Conservation (phyloP, 2,113 vertebrate genomes). For the Platichthys flesus region DNA sequence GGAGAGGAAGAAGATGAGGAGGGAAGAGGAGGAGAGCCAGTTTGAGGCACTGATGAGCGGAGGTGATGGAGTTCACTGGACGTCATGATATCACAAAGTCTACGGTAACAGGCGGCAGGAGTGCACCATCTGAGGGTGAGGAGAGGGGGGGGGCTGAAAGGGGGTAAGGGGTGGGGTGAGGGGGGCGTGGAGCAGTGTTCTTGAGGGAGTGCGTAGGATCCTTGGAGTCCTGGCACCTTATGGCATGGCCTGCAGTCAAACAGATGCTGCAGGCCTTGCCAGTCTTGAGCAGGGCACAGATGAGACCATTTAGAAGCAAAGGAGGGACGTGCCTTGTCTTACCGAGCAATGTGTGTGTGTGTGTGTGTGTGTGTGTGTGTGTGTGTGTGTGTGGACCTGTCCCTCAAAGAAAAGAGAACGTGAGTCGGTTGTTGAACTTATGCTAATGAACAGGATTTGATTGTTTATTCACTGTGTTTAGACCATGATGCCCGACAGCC, state of each 20-base stretch:
- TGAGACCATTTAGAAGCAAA: slow-evolving; percentile 72
- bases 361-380: slow-evolving; percentile 35
- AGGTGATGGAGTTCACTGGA: slow-evolving; percentile 40
- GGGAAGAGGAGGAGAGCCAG: no score
- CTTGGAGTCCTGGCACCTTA: slow-evolving; percentile 80
- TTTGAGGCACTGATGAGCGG: not conserved
- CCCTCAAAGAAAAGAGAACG: slow-evolving; percentile 51
- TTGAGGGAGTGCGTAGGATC: slow-evolving; percentile 77
- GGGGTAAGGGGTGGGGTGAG: slow-evolving; percentile 87
- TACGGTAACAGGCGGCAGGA: slow-evolving; percentile 4
- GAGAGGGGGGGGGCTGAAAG: slow-evolving; percentile 83
- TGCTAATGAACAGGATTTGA: slow-evolving; percentile 51
- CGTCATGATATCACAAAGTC: slow-evolving; percentile 5
- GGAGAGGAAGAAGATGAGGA: slow-evolving; percentile 13
- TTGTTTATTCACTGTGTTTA: slow-evolving; percentile 12
- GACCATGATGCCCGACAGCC: not conserved
- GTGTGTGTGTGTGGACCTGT: slow-evolving; percentile 21
- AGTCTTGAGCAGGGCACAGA: slow-evolving; percentile 78
- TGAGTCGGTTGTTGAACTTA: slow-evolving; percentile 63
- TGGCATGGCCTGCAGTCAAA: slow-evolving; percentile 84
- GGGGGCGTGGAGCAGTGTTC: slow-evolving; percentile 81
- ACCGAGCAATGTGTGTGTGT: slow-evolving; percentile 55
- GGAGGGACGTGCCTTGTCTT: slow-evolving; percentile 77
- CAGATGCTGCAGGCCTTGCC: slow-evolving; percentile 80
- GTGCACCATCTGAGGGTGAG: slow-evolving; percentile 48